Evolutionary conservation across 2,888 invertebrate species (phyloP).

Genomic region (Drosophila testacea): DNA sequence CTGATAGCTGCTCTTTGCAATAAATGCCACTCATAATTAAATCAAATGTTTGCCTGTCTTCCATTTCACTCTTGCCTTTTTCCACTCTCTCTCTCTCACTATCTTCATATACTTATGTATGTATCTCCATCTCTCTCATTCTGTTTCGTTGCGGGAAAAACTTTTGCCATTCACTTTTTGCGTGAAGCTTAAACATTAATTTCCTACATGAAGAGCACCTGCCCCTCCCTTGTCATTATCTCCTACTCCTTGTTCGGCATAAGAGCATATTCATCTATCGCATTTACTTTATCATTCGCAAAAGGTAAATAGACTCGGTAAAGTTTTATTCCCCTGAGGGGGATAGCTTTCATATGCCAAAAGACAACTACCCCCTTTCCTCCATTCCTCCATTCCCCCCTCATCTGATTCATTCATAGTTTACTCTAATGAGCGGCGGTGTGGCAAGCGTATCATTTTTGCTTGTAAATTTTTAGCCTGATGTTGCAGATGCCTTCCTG

Average conservation of each 20-base stretch:
- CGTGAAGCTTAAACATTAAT: conserved; percentile 81
- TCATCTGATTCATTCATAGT: conserved; percentile 51
- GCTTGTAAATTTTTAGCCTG: conserved; percentile 51
- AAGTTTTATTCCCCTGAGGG: conserved; percentile 50
- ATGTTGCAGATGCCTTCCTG: conserved; percentile 49
- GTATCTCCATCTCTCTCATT: not conserved
- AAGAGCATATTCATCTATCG: conserved; percentile 57
- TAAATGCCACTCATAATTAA: conserved; percentile 85
- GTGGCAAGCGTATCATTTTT: conserved; percentile 69
- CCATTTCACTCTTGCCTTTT: conserved; percentile 29
- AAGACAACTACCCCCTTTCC: conserved; percentile 12
- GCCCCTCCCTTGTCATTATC: not conserved
- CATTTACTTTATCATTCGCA: conserved; percentile 70
- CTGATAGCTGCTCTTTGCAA: conserved; percentile 77
- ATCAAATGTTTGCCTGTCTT: conserved; percentile 81
- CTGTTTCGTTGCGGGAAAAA: conserved; percentile 37
- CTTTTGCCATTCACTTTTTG: conserved; percentile 62
- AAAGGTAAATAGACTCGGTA: conserved; percentile 72
- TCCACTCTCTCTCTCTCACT: not conserved
- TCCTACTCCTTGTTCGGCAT: conserved; percentile 12
- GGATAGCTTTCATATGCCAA: conserved; percentile 61
- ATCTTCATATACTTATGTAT: not conserved
- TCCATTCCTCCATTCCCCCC: not conserved
- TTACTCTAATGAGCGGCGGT: conserved; percentile 67
- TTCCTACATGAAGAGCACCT: conserved; percentile 51